Conservation (phyloP, 2,888 invertebrate genomes). For the Drosophila helvetica region DNA sequence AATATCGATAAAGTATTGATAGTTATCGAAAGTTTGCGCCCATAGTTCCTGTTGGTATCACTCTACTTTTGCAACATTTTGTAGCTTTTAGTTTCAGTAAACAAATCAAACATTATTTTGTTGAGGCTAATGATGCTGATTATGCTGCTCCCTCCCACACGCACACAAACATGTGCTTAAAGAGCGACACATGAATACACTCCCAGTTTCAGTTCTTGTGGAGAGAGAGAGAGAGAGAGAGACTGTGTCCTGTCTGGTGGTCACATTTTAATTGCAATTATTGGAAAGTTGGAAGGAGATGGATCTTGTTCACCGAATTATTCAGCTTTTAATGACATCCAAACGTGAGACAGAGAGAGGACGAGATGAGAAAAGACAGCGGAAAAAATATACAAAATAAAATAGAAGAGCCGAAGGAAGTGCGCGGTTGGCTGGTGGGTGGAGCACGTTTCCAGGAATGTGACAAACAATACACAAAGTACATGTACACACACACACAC, state of each 20-base stretch:
- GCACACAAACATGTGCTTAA: too few species aligned
- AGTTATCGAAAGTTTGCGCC: too few species aligned
- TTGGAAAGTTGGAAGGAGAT: background rate
- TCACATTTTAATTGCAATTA: background rate
- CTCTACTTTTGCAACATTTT: too few species aligned
- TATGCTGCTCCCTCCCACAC: background rate
- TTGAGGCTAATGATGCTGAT: background rate
- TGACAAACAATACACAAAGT: constrained; percentile 49
- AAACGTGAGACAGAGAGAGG: constrained; percentile 34
- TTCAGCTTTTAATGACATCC: constrained; percentile 50
- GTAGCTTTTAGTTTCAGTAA: background rate
- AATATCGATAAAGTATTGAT: too few species aligned
- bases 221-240: background rate
- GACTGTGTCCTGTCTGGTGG: background rate
- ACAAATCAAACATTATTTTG: background rate
- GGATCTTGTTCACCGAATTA: constrained; percentile 30
- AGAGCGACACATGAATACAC: background rate
- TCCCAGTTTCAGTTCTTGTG: background rate
- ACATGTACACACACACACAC: constrained; percentile 21
- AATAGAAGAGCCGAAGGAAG: constrained; percentile 2
- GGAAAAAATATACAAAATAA: constrained; percentile 17
- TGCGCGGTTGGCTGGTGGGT: constrained; percentile 26
- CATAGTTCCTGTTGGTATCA: too few species aligned
- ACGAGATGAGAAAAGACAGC: constrained; percentile 3
- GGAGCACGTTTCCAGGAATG: constrained; percentile 63